Percentiles rank a stretch among this genome's conserved stretches.
phyloP scores from a whole-genome alignment of 2,888 invertebrate genomes.

The Rhaphigaster nebulosa region DNA sequence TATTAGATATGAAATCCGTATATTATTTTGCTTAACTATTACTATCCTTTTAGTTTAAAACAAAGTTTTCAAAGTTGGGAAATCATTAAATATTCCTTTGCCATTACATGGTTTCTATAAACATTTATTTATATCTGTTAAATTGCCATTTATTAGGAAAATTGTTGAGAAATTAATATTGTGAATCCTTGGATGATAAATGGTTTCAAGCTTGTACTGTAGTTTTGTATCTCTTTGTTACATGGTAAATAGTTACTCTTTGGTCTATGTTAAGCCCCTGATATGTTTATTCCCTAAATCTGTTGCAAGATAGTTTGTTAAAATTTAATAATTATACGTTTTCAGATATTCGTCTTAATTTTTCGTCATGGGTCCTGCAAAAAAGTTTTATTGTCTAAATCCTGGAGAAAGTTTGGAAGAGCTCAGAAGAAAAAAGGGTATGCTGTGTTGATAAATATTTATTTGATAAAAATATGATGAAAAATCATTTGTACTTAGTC shows the following conservation, averaged over 20 bases:
- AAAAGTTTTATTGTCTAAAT: conserved; percentile 62
- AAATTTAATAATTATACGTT: not conserved
- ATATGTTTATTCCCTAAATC: not conserved
- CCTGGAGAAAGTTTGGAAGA: conserved; percentile 63
- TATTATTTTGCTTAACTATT: too few species aligned
- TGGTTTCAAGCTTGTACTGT: not conserved
- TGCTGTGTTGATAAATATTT: not conserved
- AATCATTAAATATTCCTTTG: too few species aligned
- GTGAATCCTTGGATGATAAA: not conserved
- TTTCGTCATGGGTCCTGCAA: conserved; percentile 59
- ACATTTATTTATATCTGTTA: too few species aligned
- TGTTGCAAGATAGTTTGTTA: not conserved
- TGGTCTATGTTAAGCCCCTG: not conserved
- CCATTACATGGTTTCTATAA: too few species aligned
- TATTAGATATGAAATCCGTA: too few species aligned
- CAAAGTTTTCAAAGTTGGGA: too few species aligned
- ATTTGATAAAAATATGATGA: too few species aligned
- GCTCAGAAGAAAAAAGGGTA: conserved; percentile 61
- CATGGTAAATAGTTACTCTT: conserved; percentile 11
- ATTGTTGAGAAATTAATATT: too few species aligned
- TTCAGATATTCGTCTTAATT: not conserved
- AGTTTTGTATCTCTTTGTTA: not conserved
- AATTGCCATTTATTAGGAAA: too few species aligned
- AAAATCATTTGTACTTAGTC: not conserved
- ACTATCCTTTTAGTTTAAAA: too few species aligned